phyloP scores from a whole-genome alignment of 2,888 invertebrate species.

The Andricus curvator region DNA sequence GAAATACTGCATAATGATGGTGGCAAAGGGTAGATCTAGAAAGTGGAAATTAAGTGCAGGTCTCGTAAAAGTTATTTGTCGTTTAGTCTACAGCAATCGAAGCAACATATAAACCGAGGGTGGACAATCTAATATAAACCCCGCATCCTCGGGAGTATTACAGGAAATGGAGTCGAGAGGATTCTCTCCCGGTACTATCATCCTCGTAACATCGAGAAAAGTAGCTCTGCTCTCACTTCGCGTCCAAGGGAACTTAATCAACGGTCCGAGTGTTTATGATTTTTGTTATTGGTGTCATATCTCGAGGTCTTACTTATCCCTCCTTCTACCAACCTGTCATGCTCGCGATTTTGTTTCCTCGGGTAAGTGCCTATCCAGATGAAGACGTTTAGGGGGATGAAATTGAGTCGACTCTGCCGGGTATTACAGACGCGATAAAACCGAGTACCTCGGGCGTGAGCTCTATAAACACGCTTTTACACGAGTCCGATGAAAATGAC shows the following conservation, averaged over 20 bases:
- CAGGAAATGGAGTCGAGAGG: slow-evolving; percentile 68
- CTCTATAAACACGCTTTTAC: slow-evolving; percentile 4
- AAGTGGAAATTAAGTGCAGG: not conserved
- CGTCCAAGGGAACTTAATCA: slow-evolving; percentile 74
- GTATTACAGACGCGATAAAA: slow-evolving; percentile 29
- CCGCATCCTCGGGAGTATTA: slow-evolving; percentile 66
- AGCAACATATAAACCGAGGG: slow-evolving; percentile 45
- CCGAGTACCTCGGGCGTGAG: not conserved
- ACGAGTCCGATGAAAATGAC: slow-evolving; percentile 13
- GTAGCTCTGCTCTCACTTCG: slow-evolving; percentile 48
- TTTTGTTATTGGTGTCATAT: slow-evolving; percentile 77
- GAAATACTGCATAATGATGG: not conserved
- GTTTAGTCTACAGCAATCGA: slow-evolving; percentile 48
- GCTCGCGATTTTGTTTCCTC: slow-evolving; percentile 31
- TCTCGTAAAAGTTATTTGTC: slow-evolving; percentile 45
- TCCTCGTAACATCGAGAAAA: slow-evolving; percentile 47
- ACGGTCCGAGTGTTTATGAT: slow-evolving; percentile 78
- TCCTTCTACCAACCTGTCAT: not conserved
- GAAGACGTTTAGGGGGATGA: slow-evolving; percentile 31
- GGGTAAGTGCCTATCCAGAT: slow-evolving; percentile 43
- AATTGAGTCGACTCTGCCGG: slow-evolving; percentile 17
- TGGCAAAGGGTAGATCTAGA: not conserved
- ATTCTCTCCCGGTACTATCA: slow-evolving; percentile 50
- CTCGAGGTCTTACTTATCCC: slow-evolving; percentile 51
- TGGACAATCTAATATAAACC: slow-evolving; percentile 40